phyloP scores from a whole-genome alignment of 2,888 invertebrate species.

The Acrobasis repandana region DNA sequence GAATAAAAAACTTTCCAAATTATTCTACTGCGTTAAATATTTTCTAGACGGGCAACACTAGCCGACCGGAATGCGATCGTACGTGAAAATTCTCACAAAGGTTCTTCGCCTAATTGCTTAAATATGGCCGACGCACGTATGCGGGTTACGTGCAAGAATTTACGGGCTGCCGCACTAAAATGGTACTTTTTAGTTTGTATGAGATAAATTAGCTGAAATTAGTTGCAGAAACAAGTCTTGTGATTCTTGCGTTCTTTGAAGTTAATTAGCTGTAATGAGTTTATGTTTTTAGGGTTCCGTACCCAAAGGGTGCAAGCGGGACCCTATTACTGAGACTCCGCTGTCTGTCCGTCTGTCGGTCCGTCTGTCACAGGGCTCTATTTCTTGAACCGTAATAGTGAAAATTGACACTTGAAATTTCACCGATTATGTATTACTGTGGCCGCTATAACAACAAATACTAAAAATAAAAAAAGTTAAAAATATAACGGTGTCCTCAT shows the following conservation, averaged over 20 bases:
- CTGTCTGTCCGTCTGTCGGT: too few relatives aligned
- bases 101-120: slow-evolving; percentile 28
- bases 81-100: slow-evolving; percentile 24
- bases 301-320: too few relatives aligned
- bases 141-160: slow-evolving; percentile 16
- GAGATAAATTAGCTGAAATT: not conserved
- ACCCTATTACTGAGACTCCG: too few relatives aligned
- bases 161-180: slow-evolving; percentile 7
- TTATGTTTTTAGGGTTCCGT: too few relatives aligned
- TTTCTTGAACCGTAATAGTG: too few relatives aligned
- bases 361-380: too few relatives aligned
- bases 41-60: slow-evolving; percentile 1
- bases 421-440: too few relatives aligned
- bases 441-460: too few relatives aligned
- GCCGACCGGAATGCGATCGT: slow-evolving; percentile 16
- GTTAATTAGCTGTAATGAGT: not conserved
- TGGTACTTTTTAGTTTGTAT: slow-evolving; percentile 5
- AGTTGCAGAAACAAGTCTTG: too few relatives aligned
- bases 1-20: slow-evolving; percentile 3
- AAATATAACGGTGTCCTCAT: too few relatives aligned
- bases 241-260: not conserved
- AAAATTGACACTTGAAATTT: too few relatives aligned
- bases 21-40: not conserved
- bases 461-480: too few relatives aligned
- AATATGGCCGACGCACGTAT: slow-evolving; percentile 29